phyloP scores from a whole-genome alignment of 1,140 invertebrate genomes.

The Micrasema longulum region DNA sequence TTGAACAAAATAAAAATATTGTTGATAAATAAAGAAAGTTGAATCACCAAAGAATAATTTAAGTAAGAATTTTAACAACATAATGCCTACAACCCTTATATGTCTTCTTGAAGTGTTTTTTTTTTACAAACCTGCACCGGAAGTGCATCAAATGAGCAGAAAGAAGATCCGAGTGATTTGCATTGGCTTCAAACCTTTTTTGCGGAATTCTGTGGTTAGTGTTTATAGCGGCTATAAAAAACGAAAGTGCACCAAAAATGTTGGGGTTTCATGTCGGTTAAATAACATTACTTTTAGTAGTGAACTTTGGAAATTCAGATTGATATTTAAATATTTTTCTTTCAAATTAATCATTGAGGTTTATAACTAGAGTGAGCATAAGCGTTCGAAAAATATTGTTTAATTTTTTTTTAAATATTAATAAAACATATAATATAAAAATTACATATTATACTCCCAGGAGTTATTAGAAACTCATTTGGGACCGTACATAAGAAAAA shows the following conservation, averaged over 20 bases:
- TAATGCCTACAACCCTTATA: neutral
- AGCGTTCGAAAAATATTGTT: no score
- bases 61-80: neutral
- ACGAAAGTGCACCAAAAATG: neutral
- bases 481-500: no score
- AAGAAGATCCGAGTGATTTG: neutral
- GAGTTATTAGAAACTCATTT: no score
- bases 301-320: neutral
- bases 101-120: neutral
- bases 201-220: no score
- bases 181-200: neutral
- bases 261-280: neutral
- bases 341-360: no score
- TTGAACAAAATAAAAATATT: no score
- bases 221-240: neutral
- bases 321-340: neutral
- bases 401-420: no score
- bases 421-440: no score
- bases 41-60: neutral
- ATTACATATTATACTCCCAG: no score
- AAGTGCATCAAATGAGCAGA: slow-evolving; percentile 13
- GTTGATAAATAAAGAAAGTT: no score
- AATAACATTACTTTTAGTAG: neutral
- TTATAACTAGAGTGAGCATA: no score
- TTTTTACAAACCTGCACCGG: neutral